Evolutionary conservation across 2,113 vertebrate genomes (phyloP), one percentile per base, ranked within the genome.

Genomic region (Megaceryle torquata): DNA sequence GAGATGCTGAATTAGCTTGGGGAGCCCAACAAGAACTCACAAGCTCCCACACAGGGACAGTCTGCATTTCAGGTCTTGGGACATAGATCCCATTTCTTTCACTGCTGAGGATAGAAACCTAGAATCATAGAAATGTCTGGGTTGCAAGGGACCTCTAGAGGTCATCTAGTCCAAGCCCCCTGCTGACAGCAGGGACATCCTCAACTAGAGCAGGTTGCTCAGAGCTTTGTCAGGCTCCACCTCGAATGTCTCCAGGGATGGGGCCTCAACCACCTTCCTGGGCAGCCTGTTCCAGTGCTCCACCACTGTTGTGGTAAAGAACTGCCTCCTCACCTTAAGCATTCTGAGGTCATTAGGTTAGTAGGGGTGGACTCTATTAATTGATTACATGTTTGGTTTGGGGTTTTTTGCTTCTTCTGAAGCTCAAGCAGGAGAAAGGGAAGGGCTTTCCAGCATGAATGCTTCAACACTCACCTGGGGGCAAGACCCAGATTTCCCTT

Each of bases 401-500:
- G 18, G 13, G 0, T 2, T 16, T 51, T 70, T 50, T 70, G 5
- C 50, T 78, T 82, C 44, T 46, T 57, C 22, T 70, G 79, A 53
- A 71, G 48, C 20, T 79, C 13, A 39, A 5, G 13, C 2, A 2
- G 46, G 46, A 88, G 71, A 63, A 86, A 35, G n/a, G 39, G 51
- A 80, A 86, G 26, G 28, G 48, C 15, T 89, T 86, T 57, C 56
- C 2, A 1, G 5, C 22, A 28, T 9, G 43, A 48, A 43, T 48
- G 8, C 13, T 71, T 59, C 51, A 44, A 21, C 1, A 0, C 22
- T 67, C 13, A 16, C 46, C 5, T 37, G 8, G 5, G 21, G 33
- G 29, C 0, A 0, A 69, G 26, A 26, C 8, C 19, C 6, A 0
- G 1, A 35, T 85, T 77, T 15, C 19, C 10, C n/a, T 59, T 71